Conservation (phyloP, 2,888 invertebrate genomes). For the Cryptocephalus moraei region DNA sequence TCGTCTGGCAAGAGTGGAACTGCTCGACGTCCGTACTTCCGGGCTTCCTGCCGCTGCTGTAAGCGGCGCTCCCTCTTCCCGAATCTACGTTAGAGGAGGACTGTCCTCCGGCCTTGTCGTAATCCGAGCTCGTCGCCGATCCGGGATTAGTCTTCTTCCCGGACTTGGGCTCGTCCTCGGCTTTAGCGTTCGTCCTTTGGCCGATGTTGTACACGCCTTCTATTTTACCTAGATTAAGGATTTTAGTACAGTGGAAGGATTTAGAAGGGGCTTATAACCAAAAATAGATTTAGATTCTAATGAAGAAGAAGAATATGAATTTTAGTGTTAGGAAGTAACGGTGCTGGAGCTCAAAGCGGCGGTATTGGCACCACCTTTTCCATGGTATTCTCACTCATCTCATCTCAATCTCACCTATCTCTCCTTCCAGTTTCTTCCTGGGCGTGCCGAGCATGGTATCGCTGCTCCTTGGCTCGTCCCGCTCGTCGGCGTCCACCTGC, state of each 20-base stretch:
- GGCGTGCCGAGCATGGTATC: conserved; percentile 33
- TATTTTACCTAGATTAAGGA: conserved; percentile 26
- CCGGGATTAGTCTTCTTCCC: conserved; percentile 42
- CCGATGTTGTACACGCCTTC: conserved; percentile 52
- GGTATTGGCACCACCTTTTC: too few species aligned
- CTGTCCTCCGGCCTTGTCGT: conserved; percentile 65
- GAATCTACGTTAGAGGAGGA: conserved; percentile 68
- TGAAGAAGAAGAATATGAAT: too few species aligned
- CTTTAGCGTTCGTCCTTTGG: conserved; percentile 35
- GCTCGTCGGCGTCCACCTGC: conserved; percentile 6
- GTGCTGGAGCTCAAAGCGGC: too few species aligned
- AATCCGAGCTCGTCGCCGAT: conserved; percentile 60
- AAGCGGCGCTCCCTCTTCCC: conserved; percentile 70
- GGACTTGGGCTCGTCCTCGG: conserved; percentile 34
- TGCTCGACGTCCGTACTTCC: conserved; percentile 44
- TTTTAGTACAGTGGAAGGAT: not conserved
- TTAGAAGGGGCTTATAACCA: too few species aligned
- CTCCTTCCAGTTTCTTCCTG: conserved; percentile 29
- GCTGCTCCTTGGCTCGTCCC: conserved; percentile 16
- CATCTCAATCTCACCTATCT: conserved; percentile 21
- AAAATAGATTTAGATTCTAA: too few species aligned
- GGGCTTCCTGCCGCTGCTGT: conserved; percentile 61
- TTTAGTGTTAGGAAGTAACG: too few species aligned
- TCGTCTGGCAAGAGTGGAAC: conserved; percentile 40
- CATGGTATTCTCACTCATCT: too few species aligned